phyloP scores from a whole-genome alignment of 92 coral and sea anemone genomes.

The Palythoa caribaeorum region DNA sequence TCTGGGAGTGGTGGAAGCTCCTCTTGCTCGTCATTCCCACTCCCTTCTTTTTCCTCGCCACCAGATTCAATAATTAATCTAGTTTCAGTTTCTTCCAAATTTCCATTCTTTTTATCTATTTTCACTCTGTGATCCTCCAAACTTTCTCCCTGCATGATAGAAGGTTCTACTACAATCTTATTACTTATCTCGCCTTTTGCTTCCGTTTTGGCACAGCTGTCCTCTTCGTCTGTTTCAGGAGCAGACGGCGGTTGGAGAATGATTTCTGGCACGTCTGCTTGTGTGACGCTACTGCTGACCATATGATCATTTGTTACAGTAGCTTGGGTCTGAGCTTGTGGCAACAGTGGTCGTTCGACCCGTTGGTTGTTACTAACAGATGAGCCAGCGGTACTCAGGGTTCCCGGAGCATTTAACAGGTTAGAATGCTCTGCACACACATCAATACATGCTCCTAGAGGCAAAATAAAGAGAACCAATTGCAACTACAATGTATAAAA shows the following conservation, averaged over 20 bases:
- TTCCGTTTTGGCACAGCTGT: constrained; percentile 67
- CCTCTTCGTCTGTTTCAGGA: constrained; percentile 84
- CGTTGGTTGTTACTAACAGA: not conserved
- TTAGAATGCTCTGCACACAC: constrained; percentile 38
- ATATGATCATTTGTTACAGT: constrained; percentile 20
- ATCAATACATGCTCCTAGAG: constrained; percentile 31
- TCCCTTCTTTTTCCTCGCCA: constrained; percentile 1
- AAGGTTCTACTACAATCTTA: not conserved
- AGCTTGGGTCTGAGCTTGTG: not conserved
- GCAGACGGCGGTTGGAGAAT: constrained; percentile 86
- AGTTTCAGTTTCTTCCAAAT: not conserved
- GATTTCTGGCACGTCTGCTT: constrained; percentile 68
- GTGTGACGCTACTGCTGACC: not conserved
- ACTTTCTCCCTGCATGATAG: not conserved
- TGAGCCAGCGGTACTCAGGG: constrained; percentile 8
- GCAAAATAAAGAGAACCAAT: not conserved
- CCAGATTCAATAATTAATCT: not conserved
- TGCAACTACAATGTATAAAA: not conserved
- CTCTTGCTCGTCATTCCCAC: constrained; percentile 5
- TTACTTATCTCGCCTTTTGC: constrained; percentile 64
- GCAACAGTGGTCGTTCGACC: not conserved
- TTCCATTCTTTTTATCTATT: not conserved
- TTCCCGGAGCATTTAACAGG: constrained; percentile 10
- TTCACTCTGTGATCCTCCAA: not conserved
- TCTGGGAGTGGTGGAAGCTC: constrained; percentile 79